Base-by-base conservation (phyloP, 2,797 vertebrate species). In the Sebastes taczanowskii region DNA sequence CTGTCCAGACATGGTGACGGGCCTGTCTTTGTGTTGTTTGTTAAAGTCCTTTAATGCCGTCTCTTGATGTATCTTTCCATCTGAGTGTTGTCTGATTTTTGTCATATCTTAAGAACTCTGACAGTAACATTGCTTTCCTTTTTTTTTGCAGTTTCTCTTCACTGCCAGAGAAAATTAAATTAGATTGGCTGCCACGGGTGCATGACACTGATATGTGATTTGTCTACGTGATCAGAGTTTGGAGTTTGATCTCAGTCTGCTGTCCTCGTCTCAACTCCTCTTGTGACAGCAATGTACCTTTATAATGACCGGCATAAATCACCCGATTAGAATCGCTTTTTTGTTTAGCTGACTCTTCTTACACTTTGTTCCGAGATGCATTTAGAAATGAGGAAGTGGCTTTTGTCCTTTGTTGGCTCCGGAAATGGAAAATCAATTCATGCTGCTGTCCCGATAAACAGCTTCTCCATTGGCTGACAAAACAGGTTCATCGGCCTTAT, bases 361-460 rank as follows among this genome's bases (percentile, higher is more conserved):
- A 58, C 55, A 32, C 38, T 82, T 78, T 78, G 80, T 81, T 86
- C 25, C 67, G 81, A 76, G 81, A 82, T 80, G 30, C 55, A 66
- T 78, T 62, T 66, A 66, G 60, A 74, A 74, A 83, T 76, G 18
- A 65, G 69, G 74, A 82, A 70, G 74, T 78, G 66, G 11, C 59
- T 87, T 87, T 59, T 83, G 81, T 86, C 86, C 84, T 88, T 52
- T 80, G 18, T 30, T 55, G 49, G 56, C 72, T 70, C 59, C 78
- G 74, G 61, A 79, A 84, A 69, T 63, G 69, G 42, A 76, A 88
- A 85, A 86, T 90, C 84, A 62, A 85, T 89, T 81, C 61, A 67
- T 69, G 61, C 68, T 71, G 69, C 60, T 76, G 69, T 86, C 59
- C 68, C 1, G 34, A 74, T 71, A 75, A 86, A 89, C 53, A 38